Conservation (phyloP, 1,140 invertebrate genomes). For the Streblospio benedicti region DNA sequence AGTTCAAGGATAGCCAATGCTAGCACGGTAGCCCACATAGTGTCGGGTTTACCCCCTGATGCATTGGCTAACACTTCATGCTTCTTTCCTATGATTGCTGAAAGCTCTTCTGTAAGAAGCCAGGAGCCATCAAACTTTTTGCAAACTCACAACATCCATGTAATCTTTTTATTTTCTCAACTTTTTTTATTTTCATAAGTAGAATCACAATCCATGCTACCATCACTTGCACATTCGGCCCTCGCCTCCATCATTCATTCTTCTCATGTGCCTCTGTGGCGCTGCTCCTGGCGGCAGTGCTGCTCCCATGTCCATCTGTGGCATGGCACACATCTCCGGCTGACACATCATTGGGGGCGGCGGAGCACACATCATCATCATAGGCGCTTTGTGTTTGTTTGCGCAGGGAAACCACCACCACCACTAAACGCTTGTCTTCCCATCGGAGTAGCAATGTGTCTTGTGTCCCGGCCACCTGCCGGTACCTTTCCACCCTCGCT, state of each 20-base stretch:
- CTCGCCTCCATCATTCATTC: too few species aligned
- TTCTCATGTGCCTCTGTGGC: too few species aligned
- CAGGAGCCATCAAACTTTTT: constrained; percentile 5
- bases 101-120: not conserved
- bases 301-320: too few species aligned
- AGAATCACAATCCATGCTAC: too few species aligned
- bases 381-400: not conserved
- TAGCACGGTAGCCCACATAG: constrained; percentile 9
- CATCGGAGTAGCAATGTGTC: not conserved
- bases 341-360: not conserved
- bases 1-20: not conserved
- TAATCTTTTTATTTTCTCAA: not conserved
- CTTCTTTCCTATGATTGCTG: not conserved
- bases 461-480: not conserved
- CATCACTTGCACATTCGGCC: too few species aligned
- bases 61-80: not conserved
- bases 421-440: constrained; percentile 1
- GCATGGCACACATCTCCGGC: not conserved
- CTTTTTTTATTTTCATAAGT: too few species aligned
- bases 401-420: not conserved
- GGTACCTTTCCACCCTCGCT: constrained; percentile 2
- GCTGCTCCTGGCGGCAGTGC: too few species aligned
- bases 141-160: not conserved
- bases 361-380: not conserved
- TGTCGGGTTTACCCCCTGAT: not conserved